phyloP scores from a whole-genome alignment of 37 sponge, comb jelly and placozoan species.

The Beroe forskalii region DNA sequence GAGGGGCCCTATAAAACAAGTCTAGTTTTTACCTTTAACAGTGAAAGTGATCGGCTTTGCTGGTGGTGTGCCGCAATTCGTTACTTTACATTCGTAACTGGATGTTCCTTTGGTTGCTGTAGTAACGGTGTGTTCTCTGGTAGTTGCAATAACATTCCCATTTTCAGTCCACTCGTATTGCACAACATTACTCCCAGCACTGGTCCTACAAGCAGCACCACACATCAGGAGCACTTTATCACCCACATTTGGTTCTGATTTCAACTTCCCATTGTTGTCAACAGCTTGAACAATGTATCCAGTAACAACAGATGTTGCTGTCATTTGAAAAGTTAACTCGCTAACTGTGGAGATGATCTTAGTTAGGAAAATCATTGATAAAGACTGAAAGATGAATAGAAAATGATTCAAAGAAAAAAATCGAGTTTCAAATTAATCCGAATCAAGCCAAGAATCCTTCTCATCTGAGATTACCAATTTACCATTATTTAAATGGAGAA shows the following conservation, averaged over 20 bases:
- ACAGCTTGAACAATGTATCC: slow-evolving; percentile 42
- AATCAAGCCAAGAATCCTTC: no score
- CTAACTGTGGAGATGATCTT: background rate
- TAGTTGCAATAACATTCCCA: background rate
- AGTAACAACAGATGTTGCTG: background rate
- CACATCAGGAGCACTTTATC: slow-evolving; percentile 18
- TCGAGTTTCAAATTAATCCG: no score
- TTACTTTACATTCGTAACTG: background rate
- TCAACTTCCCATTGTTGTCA: background rate
- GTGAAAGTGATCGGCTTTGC: background rate
- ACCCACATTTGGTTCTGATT: background rate
- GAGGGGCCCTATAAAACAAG: background rate
- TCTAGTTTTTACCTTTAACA: background rate
- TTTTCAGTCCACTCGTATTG: slow-evolving; percentile 14
- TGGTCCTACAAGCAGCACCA: slow-evolving; percentile 16
- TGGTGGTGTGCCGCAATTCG: background rate
- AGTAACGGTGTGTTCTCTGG: background rate
- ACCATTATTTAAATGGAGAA: no score
- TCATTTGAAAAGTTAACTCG: background rate
- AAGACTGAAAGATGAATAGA: no score
- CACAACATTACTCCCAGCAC: background rate
- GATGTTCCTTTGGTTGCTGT: background rate
- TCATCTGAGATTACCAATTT: no score
- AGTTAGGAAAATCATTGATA: no score
- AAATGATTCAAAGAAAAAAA: no score